Percentiles rank a stretch among this genome's conserved stretches.
Conservation (phyloP, 2,888 invertebrate species). For the Bellardia bayeri region DNA sequence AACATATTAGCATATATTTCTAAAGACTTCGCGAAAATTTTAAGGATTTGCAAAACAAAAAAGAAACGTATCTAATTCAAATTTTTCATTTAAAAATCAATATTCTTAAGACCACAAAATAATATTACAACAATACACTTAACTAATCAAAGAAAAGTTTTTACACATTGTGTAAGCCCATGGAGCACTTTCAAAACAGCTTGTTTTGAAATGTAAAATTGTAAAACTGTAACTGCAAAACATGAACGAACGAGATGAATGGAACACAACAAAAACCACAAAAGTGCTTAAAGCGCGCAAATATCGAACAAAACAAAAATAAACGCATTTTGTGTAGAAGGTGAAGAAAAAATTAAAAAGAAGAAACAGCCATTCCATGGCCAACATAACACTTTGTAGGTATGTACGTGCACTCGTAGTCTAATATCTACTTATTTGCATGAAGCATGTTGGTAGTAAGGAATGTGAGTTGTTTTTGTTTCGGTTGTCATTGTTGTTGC, state of each 20-base stretch:
- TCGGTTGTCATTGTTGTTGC: constrained; percentile 7
- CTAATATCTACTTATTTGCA: background rate
- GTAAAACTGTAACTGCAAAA: constrained; percentile 6
- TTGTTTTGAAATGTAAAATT: constrained; percentile 13
- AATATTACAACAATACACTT: too few relatives aligned
- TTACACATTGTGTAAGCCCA: background rate
- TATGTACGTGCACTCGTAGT: background rate
- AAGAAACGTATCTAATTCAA: background rate
- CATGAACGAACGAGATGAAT: constrained; percentile 8
- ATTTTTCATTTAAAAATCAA: too few relatives aligned
- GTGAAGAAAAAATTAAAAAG: constrained; percentile 34
- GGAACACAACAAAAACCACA: constrained; percentile 57
- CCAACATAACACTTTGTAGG: constrained; percentile 26
- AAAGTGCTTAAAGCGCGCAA: constrained; percentile 54
- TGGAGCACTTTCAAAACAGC: background rate
- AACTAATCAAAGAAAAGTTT: too few relatives aligned
- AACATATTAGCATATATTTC: background rate
- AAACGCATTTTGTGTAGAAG: background rate
- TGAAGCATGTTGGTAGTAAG: background rate
- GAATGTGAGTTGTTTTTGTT: background rate
- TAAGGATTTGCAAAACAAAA: background rate
- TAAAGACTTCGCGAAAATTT: background rate
- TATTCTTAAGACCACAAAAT: too few relatives aligned
- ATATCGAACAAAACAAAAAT: constrained; percentile 38
- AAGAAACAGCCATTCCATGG: constrained; percentile 24